phyloP scores from a whole-genome alignment of 2,888 invertebrate genomes.

The Drosophila cognata region DNA sequence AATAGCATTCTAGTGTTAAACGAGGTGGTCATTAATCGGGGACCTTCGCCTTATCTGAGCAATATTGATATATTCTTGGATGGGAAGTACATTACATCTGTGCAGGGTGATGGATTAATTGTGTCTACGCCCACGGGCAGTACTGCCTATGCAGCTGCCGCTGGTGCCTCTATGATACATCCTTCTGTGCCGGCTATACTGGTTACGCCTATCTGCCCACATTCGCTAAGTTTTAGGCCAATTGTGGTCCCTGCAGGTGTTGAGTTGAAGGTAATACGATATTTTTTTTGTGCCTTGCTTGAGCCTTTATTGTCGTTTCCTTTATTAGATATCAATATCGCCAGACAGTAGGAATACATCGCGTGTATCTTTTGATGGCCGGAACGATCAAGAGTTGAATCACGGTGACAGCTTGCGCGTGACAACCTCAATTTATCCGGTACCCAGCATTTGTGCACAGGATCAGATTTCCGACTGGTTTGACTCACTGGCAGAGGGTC shows the following conservation, averaged over 20 bases:
- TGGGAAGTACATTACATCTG: slow-evolving; percentile 97
- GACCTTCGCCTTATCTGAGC: slow-evolving; percentile 96
- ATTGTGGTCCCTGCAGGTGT: slow-evolving; percentile 99
- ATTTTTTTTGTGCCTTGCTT: slow-evolving; percentile 88
- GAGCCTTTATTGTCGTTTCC: not conserved
- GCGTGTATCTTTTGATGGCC: slow-evolving; percentile 99
- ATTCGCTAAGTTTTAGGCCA: slow-evolving; percentile 97
- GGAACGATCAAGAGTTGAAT: slow-evolving; percentile 95
- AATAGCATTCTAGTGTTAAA: slow-evolving; percentile 90
- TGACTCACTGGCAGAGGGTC: slow-evolving; percentile 96
- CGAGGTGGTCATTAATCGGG: slow-evolving; percentile 98
- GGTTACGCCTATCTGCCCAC: slow-evolving; percentile 99
- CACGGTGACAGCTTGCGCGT: slow-evolving; percentile 97
- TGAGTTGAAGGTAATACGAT: slow-evolving; percentile 91
- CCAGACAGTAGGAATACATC: slow-evolving; percentile 96
- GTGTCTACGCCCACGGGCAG: slow-evolving; percentile 98
- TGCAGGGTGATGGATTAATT: slow-evolving; percentile 96
- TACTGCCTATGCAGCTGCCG: slow-evolving; percentile 97
- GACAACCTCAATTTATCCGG: slow-evolving; percentile 97
- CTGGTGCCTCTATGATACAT: slow-evolving; percentile 99
- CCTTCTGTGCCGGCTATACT: slow-evolving; percentile 98
- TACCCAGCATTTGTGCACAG: slow-evolving; percentile 97
- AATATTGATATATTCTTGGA: slow-evolving; percentile 98
- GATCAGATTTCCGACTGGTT: slow-evolving; percentile 99
- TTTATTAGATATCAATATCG: slow-evolving; percentile 92